Evolutionary conservation across 2,888 invertebrate genomes (phyloP).

Genomic region (Macropis europaea): DNA sequence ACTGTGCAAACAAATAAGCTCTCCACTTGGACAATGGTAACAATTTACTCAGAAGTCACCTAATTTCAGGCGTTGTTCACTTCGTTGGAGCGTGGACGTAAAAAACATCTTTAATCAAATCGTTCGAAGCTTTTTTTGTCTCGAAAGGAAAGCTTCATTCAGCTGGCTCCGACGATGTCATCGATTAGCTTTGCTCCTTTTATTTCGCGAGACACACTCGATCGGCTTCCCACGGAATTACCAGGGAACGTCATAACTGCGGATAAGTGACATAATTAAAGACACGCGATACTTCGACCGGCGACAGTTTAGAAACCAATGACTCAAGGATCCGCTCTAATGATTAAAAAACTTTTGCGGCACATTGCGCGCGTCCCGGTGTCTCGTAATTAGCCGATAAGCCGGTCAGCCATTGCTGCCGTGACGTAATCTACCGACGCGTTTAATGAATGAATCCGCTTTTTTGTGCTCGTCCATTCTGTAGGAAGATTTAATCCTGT

Average conservation of each 20-base stretch:
- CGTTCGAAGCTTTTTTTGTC: background rate
- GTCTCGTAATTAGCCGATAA: background rate
- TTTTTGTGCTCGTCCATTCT: background rate
- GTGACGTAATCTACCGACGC: background rate
- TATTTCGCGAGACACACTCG: slow-evolving; percentile 27
- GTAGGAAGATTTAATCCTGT: too few relatives aligned
- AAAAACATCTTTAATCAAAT: slow-evolving; percentile 6
- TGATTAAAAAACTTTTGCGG: slow-evolving; percentile 41
- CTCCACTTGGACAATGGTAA: too few relatives aligned
- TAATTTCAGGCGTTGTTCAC: too few relatives aligned
- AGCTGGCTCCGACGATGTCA: slow-evolving; percentile 30
- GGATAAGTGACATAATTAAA: slow-evolving; percentile 57
- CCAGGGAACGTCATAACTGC: slow-evolving; percentile 37
- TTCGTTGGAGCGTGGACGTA: too few relatives aligned
- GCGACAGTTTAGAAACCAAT: slow-evolving; percentile 9
- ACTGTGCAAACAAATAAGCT: too few relatives aligned
- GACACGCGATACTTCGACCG: slow-evolving; percentile 30
- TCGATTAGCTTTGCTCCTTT: slow-evolving; percentile 29
- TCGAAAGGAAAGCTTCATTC: slow-evolving; percentile 27
- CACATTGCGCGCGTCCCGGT: background rate
- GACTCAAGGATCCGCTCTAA: slow-evolving; percentile 8
- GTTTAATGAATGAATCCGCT: background rate
- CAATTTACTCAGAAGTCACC: too few relatives aligned
- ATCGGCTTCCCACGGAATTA: slow-evolving; percentile 48
- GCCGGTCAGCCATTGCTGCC: background rate